phyloP scores from a whole-genome alignment of 2,888 invertebrate genomes.

The Pachycephus smyrnensis region DNA sequence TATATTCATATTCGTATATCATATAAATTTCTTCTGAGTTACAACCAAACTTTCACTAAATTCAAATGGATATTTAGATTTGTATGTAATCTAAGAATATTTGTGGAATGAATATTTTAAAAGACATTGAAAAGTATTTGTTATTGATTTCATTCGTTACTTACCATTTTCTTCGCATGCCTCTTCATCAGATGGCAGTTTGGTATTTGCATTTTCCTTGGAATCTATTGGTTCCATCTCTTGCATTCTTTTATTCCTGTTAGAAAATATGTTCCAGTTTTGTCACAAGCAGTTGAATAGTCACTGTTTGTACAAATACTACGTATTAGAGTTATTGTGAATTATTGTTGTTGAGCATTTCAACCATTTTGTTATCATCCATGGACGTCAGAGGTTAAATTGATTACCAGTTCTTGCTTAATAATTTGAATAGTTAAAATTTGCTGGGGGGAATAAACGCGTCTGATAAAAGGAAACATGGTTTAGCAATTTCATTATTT shows the following conservation, averaged over 20 bases:
- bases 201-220: background rate
- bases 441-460: background rate
- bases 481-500: conserved; percentile 11
- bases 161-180: background rate
- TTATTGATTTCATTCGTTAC: background rate
- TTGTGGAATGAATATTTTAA: background rate
- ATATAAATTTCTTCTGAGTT: no score
- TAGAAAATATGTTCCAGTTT: background rate
- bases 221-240: background rate
- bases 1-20: background rate
- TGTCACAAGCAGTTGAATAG: background rate
- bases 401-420: conserved; percentile 25
- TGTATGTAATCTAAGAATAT: background rate
- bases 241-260: background rate
- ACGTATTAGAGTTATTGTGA: conserved; percentile 5
- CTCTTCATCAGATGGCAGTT: background rate
- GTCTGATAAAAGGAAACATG: background rate
- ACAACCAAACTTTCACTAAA: no score
- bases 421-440: conserved; percentile 15
- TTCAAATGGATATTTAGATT: no score
- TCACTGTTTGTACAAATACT: conserved; percentile 6
- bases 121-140: background rate
- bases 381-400: conserved; percentile 41
- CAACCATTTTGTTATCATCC: conserved; percentile 36
- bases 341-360: conserved; percentile 23